These are phyloP conservation scores for Panthera tigris DNA, from an alignment of 2,113 vertebrate genomes.

Conservation along the genomic window DNA sequence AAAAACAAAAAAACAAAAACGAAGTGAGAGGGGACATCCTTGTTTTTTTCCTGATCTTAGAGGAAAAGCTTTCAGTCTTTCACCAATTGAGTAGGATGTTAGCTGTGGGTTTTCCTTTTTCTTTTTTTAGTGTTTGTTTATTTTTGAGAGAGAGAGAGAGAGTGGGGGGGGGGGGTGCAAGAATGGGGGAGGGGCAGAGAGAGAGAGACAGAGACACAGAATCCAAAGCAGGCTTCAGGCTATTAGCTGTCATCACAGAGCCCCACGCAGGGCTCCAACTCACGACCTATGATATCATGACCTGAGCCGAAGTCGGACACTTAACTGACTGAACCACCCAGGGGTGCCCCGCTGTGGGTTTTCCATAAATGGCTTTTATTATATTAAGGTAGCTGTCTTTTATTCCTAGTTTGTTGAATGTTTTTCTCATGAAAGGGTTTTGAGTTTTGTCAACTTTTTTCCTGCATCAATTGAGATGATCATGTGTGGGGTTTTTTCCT, in stretches of 20 bases:
- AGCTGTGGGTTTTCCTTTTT: neutral
- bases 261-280: no score
- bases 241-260: no score
- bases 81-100: neutral
- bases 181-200: no score
- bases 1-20: no score
- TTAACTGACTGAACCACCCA: no score
- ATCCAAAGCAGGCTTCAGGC: no score
- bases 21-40: neutral
- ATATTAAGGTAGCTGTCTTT: neutral
- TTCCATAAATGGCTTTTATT: neutral
- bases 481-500: neutral
- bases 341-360: neutral
- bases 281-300: no score
- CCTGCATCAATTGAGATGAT: neutral
- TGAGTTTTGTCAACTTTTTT: neutral
- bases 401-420: neutral
- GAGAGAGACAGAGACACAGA: no score
- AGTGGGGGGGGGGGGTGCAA: accelerated
- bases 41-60: neutral
- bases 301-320: no score
- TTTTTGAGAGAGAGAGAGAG: no score
- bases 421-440: neutral
- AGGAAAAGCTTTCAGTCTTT: neutral
- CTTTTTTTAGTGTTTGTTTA: no score